Conservation (phyloP, 2,888 invertebrate genomes). For the Acanthosoma haemorrhoidale region DNA sequence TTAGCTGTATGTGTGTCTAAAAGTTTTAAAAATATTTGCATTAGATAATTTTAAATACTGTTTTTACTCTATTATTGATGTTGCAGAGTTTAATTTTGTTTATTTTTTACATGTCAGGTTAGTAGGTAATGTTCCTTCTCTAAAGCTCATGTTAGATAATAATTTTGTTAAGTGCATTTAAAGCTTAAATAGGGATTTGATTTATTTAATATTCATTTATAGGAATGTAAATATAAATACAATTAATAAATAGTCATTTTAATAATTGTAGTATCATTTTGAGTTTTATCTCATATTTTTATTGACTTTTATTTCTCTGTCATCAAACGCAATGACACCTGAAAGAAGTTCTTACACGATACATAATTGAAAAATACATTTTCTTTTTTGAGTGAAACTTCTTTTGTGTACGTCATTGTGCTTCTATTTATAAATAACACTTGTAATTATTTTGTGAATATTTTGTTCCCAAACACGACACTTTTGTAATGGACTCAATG, state of each 20-base stretch:
- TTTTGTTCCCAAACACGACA: background rate
- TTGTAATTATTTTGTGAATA: conserved; percentile 22
- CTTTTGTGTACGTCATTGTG: background rate
- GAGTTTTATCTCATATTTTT: background rate
- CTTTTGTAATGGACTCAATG: conserved; percentile 20
- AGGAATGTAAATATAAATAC: background rate
- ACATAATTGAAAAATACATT: background rate
- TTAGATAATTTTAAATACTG: background rate
- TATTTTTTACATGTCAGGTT: background rate
- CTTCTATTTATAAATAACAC: background rate
- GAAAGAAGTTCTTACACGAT: background rate
- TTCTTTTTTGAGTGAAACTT: background rate
- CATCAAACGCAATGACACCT: background rate
- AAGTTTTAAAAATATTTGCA: background rate
- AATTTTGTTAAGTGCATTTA: conserved; percentile 1
- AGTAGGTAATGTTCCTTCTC: background rate
- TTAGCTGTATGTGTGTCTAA: background rate
- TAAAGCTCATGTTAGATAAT: conserved; percentile 1
- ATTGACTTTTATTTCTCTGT: background rate
- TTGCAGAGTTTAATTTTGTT: conserved; percentile 2
- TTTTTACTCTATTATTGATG: background rate
- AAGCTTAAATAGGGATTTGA: background rate
- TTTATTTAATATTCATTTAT: background rate
- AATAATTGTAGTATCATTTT: background rate
- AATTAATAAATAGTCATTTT: no score